These are phyloP conservation scores for Alfaro cultratus DNA, from an alignment of 2,797 vertebrate species.

Conservation along the genomic window DNA sequence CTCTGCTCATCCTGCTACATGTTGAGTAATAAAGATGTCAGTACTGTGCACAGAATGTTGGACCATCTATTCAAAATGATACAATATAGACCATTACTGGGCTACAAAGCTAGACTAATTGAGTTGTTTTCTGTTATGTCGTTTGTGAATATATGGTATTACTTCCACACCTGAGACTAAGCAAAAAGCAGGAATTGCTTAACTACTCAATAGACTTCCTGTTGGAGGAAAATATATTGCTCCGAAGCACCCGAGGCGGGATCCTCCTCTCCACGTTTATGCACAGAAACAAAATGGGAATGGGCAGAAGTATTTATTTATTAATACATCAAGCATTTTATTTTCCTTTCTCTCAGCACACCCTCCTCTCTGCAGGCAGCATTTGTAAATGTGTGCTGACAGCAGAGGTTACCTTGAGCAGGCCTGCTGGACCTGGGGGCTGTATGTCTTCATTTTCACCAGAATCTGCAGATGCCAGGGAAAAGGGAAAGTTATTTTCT, in stretches of 20 bases:
- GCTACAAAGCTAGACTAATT: neutral
- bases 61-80: slow-evolving; percentile 2
- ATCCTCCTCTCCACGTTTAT: slow-evolving; percentile 61
- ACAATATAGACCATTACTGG: slow-evolving; percentile 2
- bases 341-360: slow-evolving; percentile 60
- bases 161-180: neutral
- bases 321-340: slow-evolving; percentile 74
- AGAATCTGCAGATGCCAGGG: slow-evolving; percentile 84
- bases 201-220: neutral
- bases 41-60: neutral
- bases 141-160: neutral
- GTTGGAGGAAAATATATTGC: slow-evolving; percentile 18
- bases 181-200: slow-evolving; percentile 8
- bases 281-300: slow-evolving; percentile 70
- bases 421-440: slow-evolving; percentile 78
- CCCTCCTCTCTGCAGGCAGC: slow-evolving; percentile 62
- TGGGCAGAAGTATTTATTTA: slow-evolving; percentile 69
- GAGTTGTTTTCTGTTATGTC: neutral
- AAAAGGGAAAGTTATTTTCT: slow-evolving; percentile 85
- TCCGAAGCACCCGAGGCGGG: slow-evolving; percentile 37
- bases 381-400: slow-evolving; percentile 84
- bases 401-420: slow-evolving; percentile 88
- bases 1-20: neutral
- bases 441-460: slow-evolving; percentile 88
- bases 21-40: neutral